A percentile compares a stretch with the other conserved stretches of the same genome.
phyloP scores from a whole-genome alignment of 2,797 vertebrate species.

The Phrynocephalus forsythii region DNA sequence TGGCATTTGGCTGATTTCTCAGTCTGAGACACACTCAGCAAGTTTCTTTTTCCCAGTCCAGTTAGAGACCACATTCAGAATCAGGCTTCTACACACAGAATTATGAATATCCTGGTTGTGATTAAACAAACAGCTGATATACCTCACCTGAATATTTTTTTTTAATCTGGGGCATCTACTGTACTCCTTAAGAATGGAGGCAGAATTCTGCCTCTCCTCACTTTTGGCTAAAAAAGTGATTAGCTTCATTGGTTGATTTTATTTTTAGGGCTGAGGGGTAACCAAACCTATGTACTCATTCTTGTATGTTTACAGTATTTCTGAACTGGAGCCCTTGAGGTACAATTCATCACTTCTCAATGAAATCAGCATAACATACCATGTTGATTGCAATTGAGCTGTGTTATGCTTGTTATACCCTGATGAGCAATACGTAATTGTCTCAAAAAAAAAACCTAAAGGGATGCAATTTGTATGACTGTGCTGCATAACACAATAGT shows the following conservation, averaged over 20 bases:
- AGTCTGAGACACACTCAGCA: not conserved
- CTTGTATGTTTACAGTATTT: not conserved
- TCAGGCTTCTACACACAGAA: not conserved
- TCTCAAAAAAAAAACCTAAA: constrained; percentile 7
- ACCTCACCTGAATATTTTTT: not conserved
- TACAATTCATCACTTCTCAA: not conserved
- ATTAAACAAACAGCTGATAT: not conserved
- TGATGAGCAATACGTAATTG: not conserved
- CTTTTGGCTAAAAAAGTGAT: not conserved
- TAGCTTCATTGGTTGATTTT: not conserved
- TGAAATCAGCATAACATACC: not conserved
- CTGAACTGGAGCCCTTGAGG: not conserved
- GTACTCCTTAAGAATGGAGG: not conserved
- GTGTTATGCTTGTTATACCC: not conserved
- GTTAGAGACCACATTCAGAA: not conserved
- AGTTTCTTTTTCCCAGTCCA: not conserved
- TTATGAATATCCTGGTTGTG: not conserved
- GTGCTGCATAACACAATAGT: constrained; percentile 44
- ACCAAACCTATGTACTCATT: not conserved
- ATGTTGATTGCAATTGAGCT: not conserved
- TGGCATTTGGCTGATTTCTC: constrained; percentile 19
- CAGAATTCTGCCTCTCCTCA: not conserved
- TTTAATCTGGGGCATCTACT: not conserved
- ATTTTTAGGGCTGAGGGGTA: not conserved
- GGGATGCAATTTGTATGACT: constrained; percentile 28